These are phyloP conservation scores for Coryphaenoides rupestris DNA, from an alignment of 2,113 vertebrate species.

Conservation along the genomic window DNA sequence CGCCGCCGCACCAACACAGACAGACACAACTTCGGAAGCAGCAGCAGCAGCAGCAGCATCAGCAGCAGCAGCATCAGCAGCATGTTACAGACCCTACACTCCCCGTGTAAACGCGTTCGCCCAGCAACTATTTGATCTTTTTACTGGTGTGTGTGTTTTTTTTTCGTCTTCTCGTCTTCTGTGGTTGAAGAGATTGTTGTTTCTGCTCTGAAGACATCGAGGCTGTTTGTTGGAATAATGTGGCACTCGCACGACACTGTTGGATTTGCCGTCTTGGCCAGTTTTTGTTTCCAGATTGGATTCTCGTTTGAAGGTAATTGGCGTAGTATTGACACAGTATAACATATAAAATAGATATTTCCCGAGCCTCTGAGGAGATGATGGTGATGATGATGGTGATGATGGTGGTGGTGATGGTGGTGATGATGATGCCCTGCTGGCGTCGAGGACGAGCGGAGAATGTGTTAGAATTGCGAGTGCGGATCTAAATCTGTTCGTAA, in stretches of 20 bases:
- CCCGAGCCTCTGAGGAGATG: no score
- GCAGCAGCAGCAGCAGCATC: no score
- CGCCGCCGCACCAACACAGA: no score
- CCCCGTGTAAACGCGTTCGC: constrained; percentile 26
- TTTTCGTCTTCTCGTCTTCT: no score
- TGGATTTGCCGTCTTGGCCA: constrained; percentile 75
- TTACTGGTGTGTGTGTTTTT: no score
- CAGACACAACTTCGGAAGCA: no score
- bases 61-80: constrained; percentile 21
- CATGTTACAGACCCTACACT: constrained; percentile 32
- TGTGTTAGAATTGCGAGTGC: neutral
- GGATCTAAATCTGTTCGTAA: neutral
- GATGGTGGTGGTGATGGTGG: no score
- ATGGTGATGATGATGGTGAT: no score
- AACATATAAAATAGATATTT: neutral
- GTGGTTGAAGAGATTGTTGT: no score
- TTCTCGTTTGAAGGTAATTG: constrained; percentile 75
- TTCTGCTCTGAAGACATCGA: constrained; percentile 29
- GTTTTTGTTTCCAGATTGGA: constrained; percentile 72
- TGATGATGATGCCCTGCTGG: neutral
- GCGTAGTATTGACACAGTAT: no score
- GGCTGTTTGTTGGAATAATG: constrained; percentile 64
- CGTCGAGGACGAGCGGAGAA: neutral
- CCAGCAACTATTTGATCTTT: constrained; percentile 52
- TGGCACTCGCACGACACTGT: constrained; percentile 74